A percentile compares a stretch with the other conserved stretches of the same genome.
Conservation (phyloP, 2,113 vertebrate species). For the Etheostoma cragini region DNA sequence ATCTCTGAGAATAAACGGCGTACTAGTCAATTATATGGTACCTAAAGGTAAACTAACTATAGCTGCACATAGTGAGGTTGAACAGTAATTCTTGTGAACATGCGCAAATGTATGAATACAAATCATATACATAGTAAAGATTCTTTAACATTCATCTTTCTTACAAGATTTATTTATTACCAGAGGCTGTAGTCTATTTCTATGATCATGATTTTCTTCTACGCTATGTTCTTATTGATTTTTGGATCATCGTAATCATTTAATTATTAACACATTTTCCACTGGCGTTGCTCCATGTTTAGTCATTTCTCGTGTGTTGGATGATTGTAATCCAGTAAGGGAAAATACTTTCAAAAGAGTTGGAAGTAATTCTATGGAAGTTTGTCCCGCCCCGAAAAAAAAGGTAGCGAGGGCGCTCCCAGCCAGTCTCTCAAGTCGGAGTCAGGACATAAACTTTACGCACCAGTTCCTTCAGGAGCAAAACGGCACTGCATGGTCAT, state of each 20-base stretch:
- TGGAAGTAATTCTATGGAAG: constrained; percentile 48
- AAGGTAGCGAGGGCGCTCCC: constrained; percentile 47
- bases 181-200: not conserved
- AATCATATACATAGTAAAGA: not conserved
- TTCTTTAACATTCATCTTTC: not conserved
- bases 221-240: not conserved
- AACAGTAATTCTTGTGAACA: not conserved
- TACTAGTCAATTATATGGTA: not conserved
- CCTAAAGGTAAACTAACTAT: not conserved
- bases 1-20: not conserved
- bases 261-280: constrained; percentile 1
- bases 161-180: not conserved
- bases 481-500: constrained; percentile 27
- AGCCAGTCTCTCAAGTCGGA: constrained; percentile 51
- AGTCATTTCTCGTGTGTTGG: constrained; percentile 25
- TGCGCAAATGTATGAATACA: not conserved
- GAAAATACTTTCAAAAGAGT: constrained; percentile 18
- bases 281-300: not conserved
- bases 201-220: not conserved
- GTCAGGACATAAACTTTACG: constrained; percentile 65
- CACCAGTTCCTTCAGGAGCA: constrained; percentile 53
- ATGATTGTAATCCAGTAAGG: not conserved
- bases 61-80: not conserved
- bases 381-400: constrained; percentile 63
- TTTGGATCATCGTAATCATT: not conserved